Percentiles rank a stretch among this genome's conserved stretches.
phyloP scores from a whole-genome alignment of 92 coral and sea anemone genomes.

The Bergia sp. region DNA sequence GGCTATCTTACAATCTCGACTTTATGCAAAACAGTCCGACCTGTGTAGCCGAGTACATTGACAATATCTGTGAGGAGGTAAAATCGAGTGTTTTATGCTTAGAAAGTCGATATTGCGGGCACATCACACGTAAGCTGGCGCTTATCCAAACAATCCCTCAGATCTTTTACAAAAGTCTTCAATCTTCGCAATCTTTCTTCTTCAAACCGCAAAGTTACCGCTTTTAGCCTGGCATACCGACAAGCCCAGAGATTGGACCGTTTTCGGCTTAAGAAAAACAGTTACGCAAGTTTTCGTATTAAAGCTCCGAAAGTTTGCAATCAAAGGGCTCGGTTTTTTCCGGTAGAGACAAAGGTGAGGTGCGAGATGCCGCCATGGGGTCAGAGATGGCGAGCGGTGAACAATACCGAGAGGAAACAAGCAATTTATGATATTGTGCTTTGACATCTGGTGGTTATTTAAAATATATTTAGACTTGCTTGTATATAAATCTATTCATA shows the following conservation, averaged over 20 bases:
- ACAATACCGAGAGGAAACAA: constrained; percentile 16
- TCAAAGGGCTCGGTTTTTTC: background rate
- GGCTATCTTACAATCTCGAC: background rate
- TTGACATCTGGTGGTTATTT: background rate
- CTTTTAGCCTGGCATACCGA: constrained; percentile 3
- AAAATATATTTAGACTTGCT: background rate
- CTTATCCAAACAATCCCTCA: background rate
- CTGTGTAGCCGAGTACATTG: background rate
- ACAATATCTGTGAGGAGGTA: constrained; percentile 4
- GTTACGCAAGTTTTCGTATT: background rate
- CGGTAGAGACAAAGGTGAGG: constrained; percentile 16
- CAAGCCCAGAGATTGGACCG: background rate
- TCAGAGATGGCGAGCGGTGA: background rate
- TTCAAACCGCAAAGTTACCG: constrained; percentile 16
- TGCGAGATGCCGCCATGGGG: background rate
- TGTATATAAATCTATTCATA: background rate
- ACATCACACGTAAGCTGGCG: constrained; percentile 15
- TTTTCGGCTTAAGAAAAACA: background rate
- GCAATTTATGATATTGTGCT: background rate
- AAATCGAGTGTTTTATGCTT: background rate
- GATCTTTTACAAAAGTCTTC: background rate
- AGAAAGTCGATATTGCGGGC: background rate
- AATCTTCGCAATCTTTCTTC: background rate
- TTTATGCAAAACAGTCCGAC: background rate
- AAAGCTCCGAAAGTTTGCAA: background rate